A percentile compares a stretch with the other conserved stretches of the same genome.
phyloP scores from a whole-genome alignment of 2,113 vertebrate species.

The Neogobius melanostomus region DNA sequence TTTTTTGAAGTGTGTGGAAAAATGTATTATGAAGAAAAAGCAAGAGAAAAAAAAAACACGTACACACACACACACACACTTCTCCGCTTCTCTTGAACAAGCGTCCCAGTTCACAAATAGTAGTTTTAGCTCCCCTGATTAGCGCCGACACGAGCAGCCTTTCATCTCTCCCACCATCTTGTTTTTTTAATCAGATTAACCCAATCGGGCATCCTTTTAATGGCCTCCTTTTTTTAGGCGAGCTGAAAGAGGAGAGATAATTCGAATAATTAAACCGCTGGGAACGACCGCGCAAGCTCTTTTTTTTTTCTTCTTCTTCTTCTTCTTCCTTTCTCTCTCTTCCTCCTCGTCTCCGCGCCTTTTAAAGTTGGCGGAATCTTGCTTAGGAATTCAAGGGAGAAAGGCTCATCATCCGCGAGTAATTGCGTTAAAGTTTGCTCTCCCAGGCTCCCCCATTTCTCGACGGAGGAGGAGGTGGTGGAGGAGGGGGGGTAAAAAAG shows the following conservation, averaged over 20 bases:
- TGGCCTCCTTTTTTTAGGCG: slow-evolving; percentile 77
- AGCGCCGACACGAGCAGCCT: slow-evolving; percentile 81
- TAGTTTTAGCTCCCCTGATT: slow-evolving; percentile 78
- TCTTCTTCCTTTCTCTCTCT: slow-evolving; percentile 75
- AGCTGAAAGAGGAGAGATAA: slow-evolving; percentile 87
- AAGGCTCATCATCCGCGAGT: slow-evolving; percentile 72
- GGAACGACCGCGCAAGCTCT: slow-evolving; percentile 66
- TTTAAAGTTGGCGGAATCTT: slow-evolving; percentile 74
- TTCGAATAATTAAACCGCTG: slow-evolving; percentile 93
- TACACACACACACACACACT: slow-evolving; percentile 48
- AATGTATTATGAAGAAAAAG: slow-evolving; percentile 32
- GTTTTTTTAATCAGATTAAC: slow-evolving; percentile 84
- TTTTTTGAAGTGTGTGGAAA: slow-evolving; percentile 56
- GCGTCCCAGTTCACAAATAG: slow-evolving; percentile 77
- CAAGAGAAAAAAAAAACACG: slow-evolving; percentile 24
- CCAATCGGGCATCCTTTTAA: slow-evolving; percentile 88
- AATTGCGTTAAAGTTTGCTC: slow-evolving; percentile 75
- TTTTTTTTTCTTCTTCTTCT: not conserved
- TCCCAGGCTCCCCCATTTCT: slow-evolving; percentile 71
- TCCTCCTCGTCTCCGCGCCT: slow-evolving; percentile 22
- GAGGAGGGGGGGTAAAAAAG: slow-evolving; percentile 51
- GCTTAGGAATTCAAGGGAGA: slow-evolving; percentile 73
- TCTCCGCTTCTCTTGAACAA: slow-evolving; percentile 71
- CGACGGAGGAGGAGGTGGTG: slow-evolving; percentile 56
- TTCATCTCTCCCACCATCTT: slow-evolving; percentile 84